Evolutionary conservation across 2,797 vertebrate species (phyloP), one percentile per base, ranked within the genome.

Genomic region (Karalla daura): DNA sequence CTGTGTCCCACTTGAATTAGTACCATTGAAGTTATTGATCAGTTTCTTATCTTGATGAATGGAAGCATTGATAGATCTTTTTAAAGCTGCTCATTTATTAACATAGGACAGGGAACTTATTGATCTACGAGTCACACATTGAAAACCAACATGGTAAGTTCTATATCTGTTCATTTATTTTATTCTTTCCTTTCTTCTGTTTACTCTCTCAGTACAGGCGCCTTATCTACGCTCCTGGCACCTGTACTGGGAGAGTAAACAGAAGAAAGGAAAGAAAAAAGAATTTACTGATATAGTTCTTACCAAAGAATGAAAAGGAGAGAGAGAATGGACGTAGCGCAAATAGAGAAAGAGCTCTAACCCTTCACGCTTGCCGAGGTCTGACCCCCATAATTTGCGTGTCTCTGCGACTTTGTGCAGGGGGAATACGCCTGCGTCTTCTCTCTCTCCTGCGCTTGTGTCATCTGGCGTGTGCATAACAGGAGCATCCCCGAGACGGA

Each of bases 391-490:
- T 51, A 17, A 5, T 46, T n/a, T 30, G 36, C 43, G 30, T 43
- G 20, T 41, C 0, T 18, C 5, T 6, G 44, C 45, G 24, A 63
- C 39, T 43, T 27, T 63, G 8, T 5, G 15, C 1, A 10, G 9
- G 5, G 53, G n/a, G 17, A 63, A 70, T 69, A 33, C 36, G 40
- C 20, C 5, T 23, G 18, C n/a, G 50, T 11, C 63, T 33, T 73
- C 75, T 71, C 56, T 36, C 11, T 35, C 59, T 51, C 25, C 0
- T 0, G 36, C 68, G 0, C 10, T 37, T 45, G 4, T 58, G 13
- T 65, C 35, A 21, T 27, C 33, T 67, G 54, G 44, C 14, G 20
- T 64, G 27, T 21, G 8, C 37, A 4, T 55, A 47, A 50, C 20
- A 59, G 18, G 23, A 43, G n/a, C 4, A 2, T 68, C 21, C 7